phyloP scores from a whole-genome alignment of 2,888 invertebrate genomes.

The Tetrapedia diversipes region DNA sequence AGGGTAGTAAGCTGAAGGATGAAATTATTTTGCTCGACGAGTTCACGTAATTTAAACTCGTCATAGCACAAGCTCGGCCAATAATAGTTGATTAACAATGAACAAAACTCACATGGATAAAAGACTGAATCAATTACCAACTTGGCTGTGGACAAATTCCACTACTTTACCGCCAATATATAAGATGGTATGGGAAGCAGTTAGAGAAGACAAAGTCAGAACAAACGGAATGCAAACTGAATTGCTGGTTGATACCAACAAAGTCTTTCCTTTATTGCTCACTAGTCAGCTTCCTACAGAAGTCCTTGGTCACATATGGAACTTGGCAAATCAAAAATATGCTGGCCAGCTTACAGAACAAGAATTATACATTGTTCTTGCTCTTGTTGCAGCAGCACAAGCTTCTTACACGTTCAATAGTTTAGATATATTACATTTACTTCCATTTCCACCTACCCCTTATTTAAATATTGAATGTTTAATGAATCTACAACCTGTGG shows the following conservation, averaged over 20 bases:
- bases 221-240: slow-evolving; percentile 72
- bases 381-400: slow-evolving; percentile 83
- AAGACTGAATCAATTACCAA: slow-evolving; percentile 78
- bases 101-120: slow-evolving; percentile 77
- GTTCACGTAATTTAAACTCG: slow-evolving; percentile 53
- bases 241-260: slow-evolving; percentile 81
- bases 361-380: slow-evolving; percentile 83
- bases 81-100: slow-evolving; percentile 65
- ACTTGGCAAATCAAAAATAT: slow-evolving; percentile 83
- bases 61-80: slow-evolving; percentile 43
- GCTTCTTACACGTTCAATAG: slow-evolving; percentile 80
- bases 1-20: slow-evolving; percentile 59
- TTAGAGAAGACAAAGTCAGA: slow-evolving; percentile 77
- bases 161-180: slow-evolving; percentile 81
- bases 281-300: slow-evolving; percentile 83
- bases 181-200: slow-evolving; percentile 82
- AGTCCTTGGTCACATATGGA: slow-evolving; percentile 83
- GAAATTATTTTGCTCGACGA: slow-evolving; percentile 58
- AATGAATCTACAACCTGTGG: slow-evolving; percentile 59
- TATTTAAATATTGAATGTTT: slow-evolving; percentile 78
- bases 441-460: slow-evolving; percentile 80
- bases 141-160: slow-evolving; percentile 82
- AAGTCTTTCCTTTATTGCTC: slow-evolving; percentile 82
- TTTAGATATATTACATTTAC: slow-evolving; percentile 77
- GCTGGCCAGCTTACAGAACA: slow-evolving; percentile 83